Evolutionary conservation across 2,113 vertebrate genomes (phyloP).

Genomic region (Tichodroma muraria): DNA sequence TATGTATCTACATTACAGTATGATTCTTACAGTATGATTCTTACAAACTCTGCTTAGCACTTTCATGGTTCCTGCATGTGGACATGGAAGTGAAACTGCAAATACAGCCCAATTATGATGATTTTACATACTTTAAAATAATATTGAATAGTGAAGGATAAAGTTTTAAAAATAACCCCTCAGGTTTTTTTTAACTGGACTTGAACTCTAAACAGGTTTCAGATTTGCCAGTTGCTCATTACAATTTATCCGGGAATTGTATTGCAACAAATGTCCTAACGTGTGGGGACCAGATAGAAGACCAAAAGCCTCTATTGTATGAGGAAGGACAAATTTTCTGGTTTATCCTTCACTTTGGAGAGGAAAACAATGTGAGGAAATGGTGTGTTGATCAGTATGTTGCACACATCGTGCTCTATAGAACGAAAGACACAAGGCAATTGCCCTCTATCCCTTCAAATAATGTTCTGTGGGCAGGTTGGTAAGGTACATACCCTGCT

Average conservation of each 20-base stretch:
- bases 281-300: conserved; percentile 31
- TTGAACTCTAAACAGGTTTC: neutral
- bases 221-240: conserved; percentile 2
- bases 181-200: neutral
- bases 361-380: conserved; percentile 50
- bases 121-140: neutral
- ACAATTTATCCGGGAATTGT: conserved; percentile 56
- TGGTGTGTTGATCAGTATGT: neutral
- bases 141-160: neutral
- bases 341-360: conserved; percentile 23
- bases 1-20: neutral
- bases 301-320: conserved; percentile 5
- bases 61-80: neutral
- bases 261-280: neutral
- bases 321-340: conserved; percentile 25
- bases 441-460: neutral
- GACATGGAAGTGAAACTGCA: neutral
- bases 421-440: neutral
- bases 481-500: neutral
- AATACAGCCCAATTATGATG: neutral
- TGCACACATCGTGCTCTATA: neutral
- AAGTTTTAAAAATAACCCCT: conserved; percentile 23
- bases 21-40: no score
- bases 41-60: neutral
- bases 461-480: neutral